Conservation (phyloP, 1,140 invertebrate genomes). For the Charaxes varanes region DNA sequence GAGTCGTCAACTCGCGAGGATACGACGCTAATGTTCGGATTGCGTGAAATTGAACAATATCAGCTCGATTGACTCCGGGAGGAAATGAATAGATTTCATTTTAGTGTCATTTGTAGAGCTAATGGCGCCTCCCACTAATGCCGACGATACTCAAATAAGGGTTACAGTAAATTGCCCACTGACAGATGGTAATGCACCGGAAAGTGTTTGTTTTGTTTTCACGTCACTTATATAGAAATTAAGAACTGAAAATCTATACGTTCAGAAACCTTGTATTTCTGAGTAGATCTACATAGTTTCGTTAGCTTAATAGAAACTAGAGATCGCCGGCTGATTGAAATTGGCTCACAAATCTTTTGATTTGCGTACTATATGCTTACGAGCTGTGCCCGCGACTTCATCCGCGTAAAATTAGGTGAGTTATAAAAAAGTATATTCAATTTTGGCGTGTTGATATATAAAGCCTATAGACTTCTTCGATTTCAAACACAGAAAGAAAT, state of each 20-base stretch:
- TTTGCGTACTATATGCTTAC: too few species aligned
- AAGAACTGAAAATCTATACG: background rate
- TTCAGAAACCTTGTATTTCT: background rate
- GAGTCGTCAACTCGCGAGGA: conserved; percentile 31
- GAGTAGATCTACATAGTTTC: background rate
- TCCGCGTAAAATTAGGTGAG: too few species aligned
- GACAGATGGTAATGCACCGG: conserved; percentile 46
- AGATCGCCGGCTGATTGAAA: too few species aligned
- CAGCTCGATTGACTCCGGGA: conserved; percentile 59
- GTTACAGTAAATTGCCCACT: conserved; percentile 39
- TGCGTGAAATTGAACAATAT: conserved; percentile 69
- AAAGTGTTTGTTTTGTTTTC: conserved; percentile 17
- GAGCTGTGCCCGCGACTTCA: too few species aligned
- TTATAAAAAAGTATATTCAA: too few species aligned
- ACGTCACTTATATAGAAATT: conserved; percentile 10
- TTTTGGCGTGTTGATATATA: too few species aligned
- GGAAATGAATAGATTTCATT: conserved; percentile 74
- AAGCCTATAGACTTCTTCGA: too few species aligned
- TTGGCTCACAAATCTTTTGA: too few species aligned
- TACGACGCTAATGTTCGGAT: conserved; percentile 53
- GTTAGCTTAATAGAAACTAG: background rate
- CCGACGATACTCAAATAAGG: conserved; percentile 34
- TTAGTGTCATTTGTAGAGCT: conserved; percentile 71
- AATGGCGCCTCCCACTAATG: conserved; percentile 63
- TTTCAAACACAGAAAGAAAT: too few species aligned